Conservation (phyloP, 2,797 vertebrate species). For the Lepus townsendii region DNA sequence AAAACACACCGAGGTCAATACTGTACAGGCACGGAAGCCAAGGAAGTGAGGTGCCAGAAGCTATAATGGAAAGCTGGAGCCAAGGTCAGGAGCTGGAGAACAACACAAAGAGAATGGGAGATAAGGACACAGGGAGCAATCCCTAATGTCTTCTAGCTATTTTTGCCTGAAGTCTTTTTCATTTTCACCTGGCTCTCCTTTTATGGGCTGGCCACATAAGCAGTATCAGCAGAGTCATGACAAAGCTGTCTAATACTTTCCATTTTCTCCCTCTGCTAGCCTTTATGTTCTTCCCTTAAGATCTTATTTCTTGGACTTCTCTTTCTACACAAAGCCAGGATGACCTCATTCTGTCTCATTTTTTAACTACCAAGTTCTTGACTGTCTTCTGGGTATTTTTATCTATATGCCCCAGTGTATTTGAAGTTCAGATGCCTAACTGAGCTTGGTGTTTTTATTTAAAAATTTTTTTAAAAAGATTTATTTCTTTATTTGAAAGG, state of each 20-base stretch:
- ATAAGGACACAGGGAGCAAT: background rate
- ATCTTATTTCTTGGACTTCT: slow-evolving; percentile 15
- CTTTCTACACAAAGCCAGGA: background rate
- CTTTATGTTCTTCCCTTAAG: background rate
- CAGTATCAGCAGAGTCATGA: background rate
- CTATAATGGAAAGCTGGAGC: background rate
- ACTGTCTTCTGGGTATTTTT: background rate
- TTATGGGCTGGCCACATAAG: background rate
- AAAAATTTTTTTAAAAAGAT: too few relatives aligned
- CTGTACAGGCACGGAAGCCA: background rate
- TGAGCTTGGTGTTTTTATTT: background rate
- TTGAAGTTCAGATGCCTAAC: background rate
- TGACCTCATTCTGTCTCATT: slow-evolving; percentile 5
- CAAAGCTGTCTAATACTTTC: background rate
- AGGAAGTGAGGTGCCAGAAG: background rate
- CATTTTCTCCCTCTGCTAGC: background rate
- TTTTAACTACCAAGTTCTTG: slow-evolving; percentile 30
- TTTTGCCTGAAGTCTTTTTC: background rate
- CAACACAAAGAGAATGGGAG: background rate
- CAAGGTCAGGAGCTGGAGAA: background rate
- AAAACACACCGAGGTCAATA: background rate
- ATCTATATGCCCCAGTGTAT: background rate
- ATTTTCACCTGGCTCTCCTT: background rate
- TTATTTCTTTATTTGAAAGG: too few relatives aligned
- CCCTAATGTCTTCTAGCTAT: too few relatives aligned